phyloP scores from a whole-genome alignment of 2,888 invertebrate genomes.

The Drosophila merina region DNA sequence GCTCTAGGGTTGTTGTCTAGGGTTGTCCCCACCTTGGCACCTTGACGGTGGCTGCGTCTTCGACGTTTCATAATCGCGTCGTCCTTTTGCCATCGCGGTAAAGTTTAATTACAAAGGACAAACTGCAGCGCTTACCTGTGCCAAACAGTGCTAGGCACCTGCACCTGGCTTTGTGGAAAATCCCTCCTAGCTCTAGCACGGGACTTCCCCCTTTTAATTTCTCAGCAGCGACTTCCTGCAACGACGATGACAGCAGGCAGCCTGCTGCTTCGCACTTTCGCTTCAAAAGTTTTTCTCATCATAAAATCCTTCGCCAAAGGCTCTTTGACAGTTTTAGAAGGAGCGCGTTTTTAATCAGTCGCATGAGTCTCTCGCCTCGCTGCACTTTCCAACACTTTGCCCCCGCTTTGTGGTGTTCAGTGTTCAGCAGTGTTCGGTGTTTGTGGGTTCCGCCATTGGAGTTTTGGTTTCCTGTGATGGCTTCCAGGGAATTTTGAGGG shows the following conservation, averaged over 20 bases:
- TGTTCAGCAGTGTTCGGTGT: background rate
- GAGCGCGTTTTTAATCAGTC: conserved; percentile 70
- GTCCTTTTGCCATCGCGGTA: conserved; percentile 15
- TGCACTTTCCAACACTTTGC: conserved; percentile 64
- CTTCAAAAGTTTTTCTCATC: conserved; percentile 74
- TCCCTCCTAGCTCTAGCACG: background rate
- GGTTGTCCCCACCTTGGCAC: conserved; percentile 50
- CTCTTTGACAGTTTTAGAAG: conserved; percentile 72
- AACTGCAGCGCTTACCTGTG: conserved; percentile 55
- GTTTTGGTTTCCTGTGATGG: background rate
- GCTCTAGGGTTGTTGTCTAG: conserved; percentile 8
- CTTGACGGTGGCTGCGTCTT: conserved; percentile 49
- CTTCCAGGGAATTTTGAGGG: conserved; percentile 8
- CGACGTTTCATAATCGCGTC: conserved; percentile 50
- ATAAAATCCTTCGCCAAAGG: conserved; percentile 58
- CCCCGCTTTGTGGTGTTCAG: conserved; percentile 39
- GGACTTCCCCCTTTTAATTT: conserved; percentile 47
- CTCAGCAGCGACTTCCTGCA: conserved; percentile 51
- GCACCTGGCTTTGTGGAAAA: conserved; percentile 24
- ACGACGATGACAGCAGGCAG: conserved; percentile 29
- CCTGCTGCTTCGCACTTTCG: conserved; percentile 56
- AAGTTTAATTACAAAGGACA: conserved; percentile 77
- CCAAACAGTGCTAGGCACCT: conserved; percentile 34
- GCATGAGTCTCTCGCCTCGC: conserved; percentile 60
- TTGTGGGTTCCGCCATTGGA: background rate